Percentiles rank a stretch among this genome's conserved stretches.
phyloP scores from a whole-genome alignment of 2,888 invertebrate genomes.

The Lottia scabra region DNA sequence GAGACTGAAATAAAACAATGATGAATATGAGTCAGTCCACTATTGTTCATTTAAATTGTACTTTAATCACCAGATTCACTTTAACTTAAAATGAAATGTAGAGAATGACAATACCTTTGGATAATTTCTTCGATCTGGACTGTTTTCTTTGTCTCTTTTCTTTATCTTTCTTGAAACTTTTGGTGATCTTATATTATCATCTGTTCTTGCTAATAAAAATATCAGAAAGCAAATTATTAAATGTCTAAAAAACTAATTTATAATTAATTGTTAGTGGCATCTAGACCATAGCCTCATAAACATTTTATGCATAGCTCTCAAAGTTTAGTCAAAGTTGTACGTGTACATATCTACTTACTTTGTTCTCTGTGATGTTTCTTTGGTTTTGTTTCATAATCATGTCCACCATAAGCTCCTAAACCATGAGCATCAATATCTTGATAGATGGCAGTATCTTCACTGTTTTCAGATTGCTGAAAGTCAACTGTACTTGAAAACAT shows the following conservation, averaged over 20 bases:
- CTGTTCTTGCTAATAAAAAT: neutral
- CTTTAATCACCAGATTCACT: no score
- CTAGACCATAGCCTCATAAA: no score
- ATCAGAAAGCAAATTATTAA: neutral
- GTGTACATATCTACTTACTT: neutral
- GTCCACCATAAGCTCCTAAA: neutral
- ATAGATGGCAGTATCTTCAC: neutral
- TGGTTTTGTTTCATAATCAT: neutral
- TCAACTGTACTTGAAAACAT: neutral
- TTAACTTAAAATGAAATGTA: no score
- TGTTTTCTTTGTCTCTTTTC: neutral
- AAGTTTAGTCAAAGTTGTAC: no score
- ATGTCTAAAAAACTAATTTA: no score
- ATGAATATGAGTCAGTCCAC: no score
- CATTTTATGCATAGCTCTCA: no score
- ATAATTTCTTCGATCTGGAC: neutral
- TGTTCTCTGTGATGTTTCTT: neutral
- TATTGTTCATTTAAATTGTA: no score
- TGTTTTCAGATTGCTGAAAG: neutral
- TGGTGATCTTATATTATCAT: neutral
- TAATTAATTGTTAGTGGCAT: no score
- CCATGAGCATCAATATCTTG: neutral
- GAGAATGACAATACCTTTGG: neutral
- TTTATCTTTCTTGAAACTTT: neutral
- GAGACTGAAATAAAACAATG: slow-evolving; percentile 8